These are phyloP conservation scores for Halotydeus destructor DNA, from an alignment of 1,140 invertebrate species.

Conservation along the genomic window DNA sequence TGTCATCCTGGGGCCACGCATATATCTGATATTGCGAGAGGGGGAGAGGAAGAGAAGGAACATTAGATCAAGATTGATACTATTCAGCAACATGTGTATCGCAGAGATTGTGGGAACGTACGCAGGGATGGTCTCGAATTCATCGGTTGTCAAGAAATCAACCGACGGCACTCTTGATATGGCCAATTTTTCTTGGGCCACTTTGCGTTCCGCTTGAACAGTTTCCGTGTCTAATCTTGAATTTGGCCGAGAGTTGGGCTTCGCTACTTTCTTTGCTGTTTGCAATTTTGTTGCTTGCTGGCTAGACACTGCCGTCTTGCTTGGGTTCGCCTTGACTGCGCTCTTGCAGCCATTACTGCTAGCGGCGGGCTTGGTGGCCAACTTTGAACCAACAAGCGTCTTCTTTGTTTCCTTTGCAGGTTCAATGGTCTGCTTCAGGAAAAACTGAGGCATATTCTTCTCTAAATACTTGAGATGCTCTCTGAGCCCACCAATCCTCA, in stretches of 20 bases:
- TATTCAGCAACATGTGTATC: no score
- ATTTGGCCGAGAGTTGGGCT: no score
- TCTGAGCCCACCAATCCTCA: neutral
- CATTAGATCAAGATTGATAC: neutral
- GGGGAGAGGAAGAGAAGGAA: slow-evolving; percentile 1
- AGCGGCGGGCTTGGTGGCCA: no score
- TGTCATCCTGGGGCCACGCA: slow-evolving; percentile 7
- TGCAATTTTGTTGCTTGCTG: no score
- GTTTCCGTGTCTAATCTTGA: no score
- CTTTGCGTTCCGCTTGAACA: neutral
- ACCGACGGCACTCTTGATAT: neutral
- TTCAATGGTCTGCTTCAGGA: neutral
- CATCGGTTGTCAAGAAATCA: neutral
- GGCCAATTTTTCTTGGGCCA: neutral
- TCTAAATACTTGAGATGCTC: slow-evolving; percentile 1
- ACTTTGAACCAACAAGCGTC: no score
- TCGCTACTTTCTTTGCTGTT: slow-evolving; percentile 3
- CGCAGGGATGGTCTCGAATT: slow-evolving; percentile 9
- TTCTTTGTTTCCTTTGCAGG: no score
- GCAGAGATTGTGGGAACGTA: no score
- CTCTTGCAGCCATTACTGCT: no score
- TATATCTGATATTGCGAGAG: slow-evolving; percentile 8
- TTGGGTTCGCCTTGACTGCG: no score
- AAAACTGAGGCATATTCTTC: slow-evolving; percentile 1
- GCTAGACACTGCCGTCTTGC: no score